Evolutionary conservation across 1,140 invertebrate species (phyloP), one percentile per base, ranked within the genome.

Genomic region (Trachelipus rathkii): DNA sequence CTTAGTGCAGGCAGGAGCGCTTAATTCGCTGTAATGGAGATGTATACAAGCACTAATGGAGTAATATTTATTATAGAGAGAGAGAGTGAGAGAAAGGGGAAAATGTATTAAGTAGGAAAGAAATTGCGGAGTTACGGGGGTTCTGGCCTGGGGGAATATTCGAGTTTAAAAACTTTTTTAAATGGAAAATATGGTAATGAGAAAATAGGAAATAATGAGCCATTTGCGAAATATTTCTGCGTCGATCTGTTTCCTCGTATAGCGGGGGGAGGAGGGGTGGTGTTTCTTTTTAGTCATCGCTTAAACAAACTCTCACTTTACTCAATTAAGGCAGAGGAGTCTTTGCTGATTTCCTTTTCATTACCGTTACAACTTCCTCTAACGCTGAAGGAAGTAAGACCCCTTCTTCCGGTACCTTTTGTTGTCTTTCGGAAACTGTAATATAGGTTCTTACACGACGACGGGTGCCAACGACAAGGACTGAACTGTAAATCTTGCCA

Each of bases 401-500:
- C 50, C 50, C 50, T 2, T 60, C 19, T 60, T 60, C 50, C 50
- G 50, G 50, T 60, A 8, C 3, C 33, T 60, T 60, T 60, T 60
- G 50, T 60, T 60, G 19, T 60, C 50, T 60, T n/a, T 60, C 50
- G 50, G 50, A 60, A 60, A 19, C 11, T 19, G 11, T 60, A 60
- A 15, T 60, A 60, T 60, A 60, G 50, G 50, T 60, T 19, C 50
- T 60, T 60, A 60, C 50, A 19, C 19, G 50, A 60, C 50, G 50
- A 60, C 50, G 8, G 50, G 79, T 81, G 71, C 69, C 73, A 15
- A 23, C 77, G 79, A 78, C 77, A 78, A 81, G 79, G 76, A 78
- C 77, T 76, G 24, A 66, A 78, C 77, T 72, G 79, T 81, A 81
- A 81, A 81, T 81, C 79, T 81, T 81, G 70, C 79, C 79, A 81